Percentiles rank a stretch among this genome's conserved stretches.
phyloP scores from a whole-genome alignment of 35 echinoderm and acorn worm species.

The Stichopus chloronotus region DNA sequence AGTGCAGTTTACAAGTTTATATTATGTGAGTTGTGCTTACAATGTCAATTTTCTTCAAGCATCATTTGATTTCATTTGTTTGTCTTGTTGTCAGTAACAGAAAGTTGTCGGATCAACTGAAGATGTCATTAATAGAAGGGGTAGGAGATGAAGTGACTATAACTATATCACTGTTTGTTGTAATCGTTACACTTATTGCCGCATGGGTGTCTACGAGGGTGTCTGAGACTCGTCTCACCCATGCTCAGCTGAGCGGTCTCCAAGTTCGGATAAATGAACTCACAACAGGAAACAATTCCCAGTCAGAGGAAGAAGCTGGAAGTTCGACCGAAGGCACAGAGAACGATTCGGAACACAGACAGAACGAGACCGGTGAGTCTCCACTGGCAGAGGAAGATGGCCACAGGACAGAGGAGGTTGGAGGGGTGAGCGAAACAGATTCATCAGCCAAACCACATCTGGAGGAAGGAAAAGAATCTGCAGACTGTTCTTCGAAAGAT shows the following conservation, averaged over 20 bases:
- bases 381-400: not conserved
- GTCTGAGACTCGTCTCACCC: conserved; percentile 42
- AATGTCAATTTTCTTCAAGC: too few species aligned
- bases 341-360: not conserved
- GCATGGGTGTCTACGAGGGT: conserved; percentile 95
- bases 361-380: too few species aligned
- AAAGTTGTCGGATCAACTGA: not conserved
- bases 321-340: not conserved
- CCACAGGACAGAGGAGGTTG: not conserved
- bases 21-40: too few species aligned
- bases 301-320: conserved; percentile 9
- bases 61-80: too few species aligned
- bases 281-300: not conserved
- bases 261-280: conserved; percentile 11
- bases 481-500: not conserved
- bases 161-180: conserved; percentile 61
- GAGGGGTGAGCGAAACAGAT: not conserved
- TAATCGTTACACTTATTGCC: conserved; percentile 69
- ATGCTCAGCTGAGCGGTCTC: conserved; percentile 27
- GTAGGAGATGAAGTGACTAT: conserved; percentile 95
- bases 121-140: conserved; percentile 93
- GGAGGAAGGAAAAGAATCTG: not conserved
- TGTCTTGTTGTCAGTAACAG: too few species aligned
- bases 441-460: not conserved
- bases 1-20: too few species aligned